Evolutionary conservation across 2,888 invertebrate genomes (phyloP).

Genomic region (Xylota segnis): DNA sequence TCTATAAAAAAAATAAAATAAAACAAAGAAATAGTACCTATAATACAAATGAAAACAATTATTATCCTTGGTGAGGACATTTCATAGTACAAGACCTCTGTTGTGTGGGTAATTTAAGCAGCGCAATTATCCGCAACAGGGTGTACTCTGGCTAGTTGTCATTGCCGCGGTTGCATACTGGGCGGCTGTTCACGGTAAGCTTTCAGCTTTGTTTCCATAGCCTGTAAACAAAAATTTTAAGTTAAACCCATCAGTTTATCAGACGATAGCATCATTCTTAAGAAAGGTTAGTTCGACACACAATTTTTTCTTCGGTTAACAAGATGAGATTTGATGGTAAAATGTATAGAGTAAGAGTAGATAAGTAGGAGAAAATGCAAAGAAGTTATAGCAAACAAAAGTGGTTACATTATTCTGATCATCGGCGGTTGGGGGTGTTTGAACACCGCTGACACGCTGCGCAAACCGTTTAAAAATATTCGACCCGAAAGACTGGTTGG

Average conservation of each 20-base stretch:
- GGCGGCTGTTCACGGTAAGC: constrained; percentile 83
- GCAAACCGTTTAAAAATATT: constrained; percentile 84
- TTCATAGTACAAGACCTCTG: constrained; percentile 76
- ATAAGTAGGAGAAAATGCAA: constrained; percentile 27
- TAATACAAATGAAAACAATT: constrained; percentile 76
- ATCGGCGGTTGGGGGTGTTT: constrained; percentile 60
- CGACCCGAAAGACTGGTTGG: constrained; percentile 78
- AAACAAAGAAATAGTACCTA: constrained; percentile 68
- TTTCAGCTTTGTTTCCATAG: constrained; percentile 84
- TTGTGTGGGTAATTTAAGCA: constrained; percentile 69
- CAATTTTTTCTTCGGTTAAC: constrained; percentile 6
- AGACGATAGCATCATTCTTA: not conserved
- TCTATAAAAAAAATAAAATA: constrained; percentile 51
- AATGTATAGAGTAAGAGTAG: constrained; percentile 1
- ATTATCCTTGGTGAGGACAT: constrained; percentile 64
- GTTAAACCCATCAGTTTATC: not conserved
- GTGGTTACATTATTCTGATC: constrained; percentile 75
- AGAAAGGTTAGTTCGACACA: constrained; percentile 37
- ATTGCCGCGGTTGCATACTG: constrained; percentile 83
- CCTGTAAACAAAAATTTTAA: constrained; percentile 79
- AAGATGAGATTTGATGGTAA: constrained; percentile 22
- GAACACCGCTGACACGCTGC: constrained; percentile 81
- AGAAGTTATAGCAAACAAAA: constrained; percentile 51
- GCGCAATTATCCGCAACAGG: constrained; percentile 78
- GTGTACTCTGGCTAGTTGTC: constrained; percentile 80